Evolutionary conservation across 2,888 invertebrate genomes (phyloP), one percentile per base, ranked within the genome.

Genomic region (Drosophila prostipennis): DNA sequence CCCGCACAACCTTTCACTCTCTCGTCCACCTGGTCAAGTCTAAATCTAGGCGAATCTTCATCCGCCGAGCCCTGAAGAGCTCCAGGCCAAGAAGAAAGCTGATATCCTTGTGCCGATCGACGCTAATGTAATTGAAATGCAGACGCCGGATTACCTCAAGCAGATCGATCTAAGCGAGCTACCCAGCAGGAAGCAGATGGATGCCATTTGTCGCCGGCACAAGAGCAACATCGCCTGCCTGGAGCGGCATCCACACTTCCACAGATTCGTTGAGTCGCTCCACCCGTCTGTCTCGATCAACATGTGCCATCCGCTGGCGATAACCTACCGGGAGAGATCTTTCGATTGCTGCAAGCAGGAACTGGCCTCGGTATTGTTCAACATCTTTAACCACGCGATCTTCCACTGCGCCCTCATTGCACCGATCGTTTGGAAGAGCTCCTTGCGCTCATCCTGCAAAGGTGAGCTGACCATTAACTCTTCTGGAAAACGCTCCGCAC

Each of bases 291-390:
- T 63, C 8, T 67, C 82, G 3, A n/a, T 72, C 0, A 72, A 56
- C 2, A 54, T 78, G 74, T 84, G 87, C 56, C 83, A 84, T 73
- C 87, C 87, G 2, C 43, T 56, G 8, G 87, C 87, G 8, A 2
- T 74, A 5, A 39, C 7, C 14, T 86, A 57, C 46, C 72, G 74
- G 1, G 45, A 77, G 19, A 53, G 36, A 6, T 63, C 63, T 6
- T 79, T 86, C 32, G 36, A 45, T 0, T 6, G n/a, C 1, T 65
- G 54, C 53, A 79, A 72, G 26, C 6, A 6, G 7, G 34, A 34
- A 5, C 54, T 84, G 58, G 77, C 81, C 46, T 75, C 59, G 14
- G 52, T 43, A 0, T 42, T 84, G 3, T 86, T 84, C 23, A 57
- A 77, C 36, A 49, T 75, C 8, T 69, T 84, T 7, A 84, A 86